These are phyloP conservation scores for Archivesica marissinica DNA, from an alignment of 1,140 invertebrate species.

Conservation along the genomic window DNA sequence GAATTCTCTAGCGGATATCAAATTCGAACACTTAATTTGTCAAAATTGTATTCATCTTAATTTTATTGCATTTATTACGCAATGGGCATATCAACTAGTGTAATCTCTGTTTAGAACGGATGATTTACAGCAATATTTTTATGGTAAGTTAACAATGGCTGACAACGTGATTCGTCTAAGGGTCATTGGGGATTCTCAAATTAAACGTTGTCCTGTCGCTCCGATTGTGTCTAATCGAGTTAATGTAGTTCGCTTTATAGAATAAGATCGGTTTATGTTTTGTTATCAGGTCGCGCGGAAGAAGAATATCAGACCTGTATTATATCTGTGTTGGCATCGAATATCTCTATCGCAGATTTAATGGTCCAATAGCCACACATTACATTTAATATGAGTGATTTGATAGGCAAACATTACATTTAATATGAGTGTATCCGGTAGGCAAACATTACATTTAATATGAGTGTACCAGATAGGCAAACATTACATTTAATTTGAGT, in stretches of 20 bases:
- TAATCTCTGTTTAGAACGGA: constrained; percentile 20
- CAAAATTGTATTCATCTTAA: constrained; percentile 45
- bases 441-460: too few relatives aligned
- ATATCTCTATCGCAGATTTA: too few relatives aligned
- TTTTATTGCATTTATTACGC: constrained; percentile 56
- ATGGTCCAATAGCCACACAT: too few relatives aligned
- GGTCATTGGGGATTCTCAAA: constrained; percentile 51
- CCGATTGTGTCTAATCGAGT: constrained; percentile 29
- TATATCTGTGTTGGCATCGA: too few relatives aligned
- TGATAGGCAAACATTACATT: too few relatives aligned
- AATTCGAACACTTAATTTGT: constrained; percentile 54
- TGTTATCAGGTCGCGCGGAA: background rate
- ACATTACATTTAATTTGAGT: too few relatives aligned
- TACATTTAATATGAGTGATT: too few relatives aligned
- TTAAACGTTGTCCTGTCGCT: constrained; percentile 36
- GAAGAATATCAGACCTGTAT: too few relatives aligned
- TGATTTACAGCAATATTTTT: constrained; percentile 40
- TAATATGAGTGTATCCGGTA: too few relatives aligned
- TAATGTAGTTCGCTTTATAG: constrained; percentile 16
- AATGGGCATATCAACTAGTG: constrained; percentile 50
- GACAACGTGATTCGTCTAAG: background rate
- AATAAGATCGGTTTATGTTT: background rate
- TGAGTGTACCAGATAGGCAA: too few relatives aligned
- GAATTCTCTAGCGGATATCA: background rate
- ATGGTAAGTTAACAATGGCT: constrained; percentile 37